A percentile compares a stretch with the other conserved stretches of the same genome.
phyloP scores from a whole-genome alignment of 2,888 invertebrate genomes.

The Alloscopus bannaensis region DNA sequence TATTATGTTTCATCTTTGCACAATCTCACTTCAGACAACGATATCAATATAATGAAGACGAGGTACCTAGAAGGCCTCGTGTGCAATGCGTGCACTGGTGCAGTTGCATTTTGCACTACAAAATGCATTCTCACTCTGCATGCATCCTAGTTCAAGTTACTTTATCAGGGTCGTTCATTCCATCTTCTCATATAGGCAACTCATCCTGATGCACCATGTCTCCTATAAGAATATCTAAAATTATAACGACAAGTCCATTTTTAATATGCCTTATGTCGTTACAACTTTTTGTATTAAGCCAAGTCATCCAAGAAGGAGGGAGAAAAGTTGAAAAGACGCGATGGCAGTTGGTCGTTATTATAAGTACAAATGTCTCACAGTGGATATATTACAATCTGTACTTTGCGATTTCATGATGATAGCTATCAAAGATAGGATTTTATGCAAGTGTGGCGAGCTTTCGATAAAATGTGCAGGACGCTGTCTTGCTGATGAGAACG shows the following conservation, averaged over 20 bases:
- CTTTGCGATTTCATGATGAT: slow-evolving; percentile 4
- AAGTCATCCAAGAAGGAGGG: neutral
- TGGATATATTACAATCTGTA: neutral
- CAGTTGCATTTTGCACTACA: too few relatives aligned
- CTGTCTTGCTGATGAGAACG: slow-evolving; percentile 8
- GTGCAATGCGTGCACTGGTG: too few relatives aligned
- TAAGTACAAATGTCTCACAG: neutral
- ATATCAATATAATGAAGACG: too few relatives aligned
- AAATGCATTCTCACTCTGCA: too few relatives aligned
- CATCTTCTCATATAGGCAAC: neutral
- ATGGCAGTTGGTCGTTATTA: slow-evolving; percentile 14
- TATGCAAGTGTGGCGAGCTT: neutral
- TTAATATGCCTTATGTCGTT: neutral
- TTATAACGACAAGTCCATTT: neutral
- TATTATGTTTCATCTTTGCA: too few relatives aligned
- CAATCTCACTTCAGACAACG: too few relatives aligned
- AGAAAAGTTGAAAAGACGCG: neutral
- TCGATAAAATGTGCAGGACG: neutral
- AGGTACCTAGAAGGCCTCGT: too few relatives aligned
- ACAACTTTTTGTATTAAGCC: neutral
- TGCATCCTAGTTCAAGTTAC: too few relatives aligned
- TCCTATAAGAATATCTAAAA: neutral
- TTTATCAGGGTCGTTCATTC: too few relatives aligned
- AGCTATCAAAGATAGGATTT: neutral
- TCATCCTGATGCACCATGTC: neutral